Base-by-base conservation (phyloP, 92 coral and sea anemone genomes). In the Phenganax stokvisi region DNA sequence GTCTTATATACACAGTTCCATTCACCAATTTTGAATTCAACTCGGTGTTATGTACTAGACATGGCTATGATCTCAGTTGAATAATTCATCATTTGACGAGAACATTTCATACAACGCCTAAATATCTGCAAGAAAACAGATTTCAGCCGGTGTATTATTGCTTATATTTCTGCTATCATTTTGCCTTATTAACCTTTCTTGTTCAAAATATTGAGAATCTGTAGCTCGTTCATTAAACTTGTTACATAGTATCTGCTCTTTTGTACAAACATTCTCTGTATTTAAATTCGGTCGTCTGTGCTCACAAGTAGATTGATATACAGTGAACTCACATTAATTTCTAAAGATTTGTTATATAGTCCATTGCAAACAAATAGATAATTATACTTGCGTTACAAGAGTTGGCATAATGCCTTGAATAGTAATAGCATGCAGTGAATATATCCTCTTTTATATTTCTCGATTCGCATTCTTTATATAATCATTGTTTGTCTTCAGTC, bases 21-120 rank as follows among this genome's bases (percentile, higher is more conserved):
- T 64, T 31, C 74, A 37, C 12, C 68, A 28, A 60, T 47, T 47
- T 17, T 31, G 13, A 62, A 79, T 79, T 54, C 63, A 65, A 61
- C 53, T 56, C 52, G 73, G 31, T 6, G 55, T 79, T 79, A 60
- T 77, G 52, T 37, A 16, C 66, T 76, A 55, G 74, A 79, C 72
- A 30, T 54, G n/a, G 47, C 47, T 7, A 51, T 79, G 83, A 79
- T 79, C 83, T 25, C 7, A 71, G 83, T 51, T 79, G 83, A 79
- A 79, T 79, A 47, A 79, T 79, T 79, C 83, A 79, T 79, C 83
- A 79, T 28, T 63, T 3, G 62, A 7, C 17, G 27, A 54, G 56
- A 20, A 51, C 57, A 51, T 54, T 28, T 20, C 57, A 60, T 79
- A 79, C 83, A 79, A 79, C 83, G 83, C 83, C 83, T 79, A 76